Conservation (phyloP, 2,888 invertebrate genomes). For the Halocaridina rubra region DNA sequence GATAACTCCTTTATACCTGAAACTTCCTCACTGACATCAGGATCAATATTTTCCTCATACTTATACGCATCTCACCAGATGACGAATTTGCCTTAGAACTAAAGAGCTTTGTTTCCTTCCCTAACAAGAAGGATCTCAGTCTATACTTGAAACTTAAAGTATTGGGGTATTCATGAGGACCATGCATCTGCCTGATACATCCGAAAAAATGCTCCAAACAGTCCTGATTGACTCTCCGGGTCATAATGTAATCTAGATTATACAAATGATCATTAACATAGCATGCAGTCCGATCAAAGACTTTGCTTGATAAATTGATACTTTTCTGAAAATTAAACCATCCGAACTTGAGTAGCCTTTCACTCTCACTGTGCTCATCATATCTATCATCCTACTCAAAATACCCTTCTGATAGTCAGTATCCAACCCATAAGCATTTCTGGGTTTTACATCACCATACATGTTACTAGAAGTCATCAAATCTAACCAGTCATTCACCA, state of each 20-base stretch:
- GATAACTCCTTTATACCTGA: background rate
- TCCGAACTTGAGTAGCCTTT: background rate
- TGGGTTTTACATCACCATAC: background rate
- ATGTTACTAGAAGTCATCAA: background rate
- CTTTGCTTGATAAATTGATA: background rate
- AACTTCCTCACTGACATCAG: background rate
- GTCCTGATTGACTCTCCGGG: too few relatives aligned
- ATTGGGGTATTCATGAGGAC: too few relatives aligned
- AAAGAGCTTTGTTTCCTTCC: too few relatives aligned
- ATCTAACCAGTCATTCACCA: conserved; percentile 5
- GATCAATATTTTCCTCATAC: background rate
- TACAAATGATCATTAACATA: too few relatives aligned
- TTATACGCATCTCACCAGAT: too few relatives aligned
- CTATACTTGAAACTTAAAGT: too few relatives aligned
- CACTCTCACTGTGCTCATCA: conserved; percentile 1
- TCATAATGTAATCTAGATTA: too few relatives aligned
- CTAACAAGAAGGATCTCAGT: too few relatives aligned
- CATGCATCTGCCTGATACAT: too few relatives aligned
- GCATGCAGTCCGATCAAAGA: background rate
- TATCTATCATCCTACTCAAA: conserved; percentile 14
- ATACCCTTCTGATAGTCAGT: background rate
- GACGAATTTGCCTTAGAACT: too few relatives aligned
- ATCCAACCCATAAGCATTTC: background rate
- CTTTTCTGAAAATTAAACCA: conserved; percentile 3
- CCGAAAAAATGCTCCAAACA: too few relatives aligned